Conservation (phyloP, 2,113 vertebrate genomes). For the Australoheros scitulus region DNA sequence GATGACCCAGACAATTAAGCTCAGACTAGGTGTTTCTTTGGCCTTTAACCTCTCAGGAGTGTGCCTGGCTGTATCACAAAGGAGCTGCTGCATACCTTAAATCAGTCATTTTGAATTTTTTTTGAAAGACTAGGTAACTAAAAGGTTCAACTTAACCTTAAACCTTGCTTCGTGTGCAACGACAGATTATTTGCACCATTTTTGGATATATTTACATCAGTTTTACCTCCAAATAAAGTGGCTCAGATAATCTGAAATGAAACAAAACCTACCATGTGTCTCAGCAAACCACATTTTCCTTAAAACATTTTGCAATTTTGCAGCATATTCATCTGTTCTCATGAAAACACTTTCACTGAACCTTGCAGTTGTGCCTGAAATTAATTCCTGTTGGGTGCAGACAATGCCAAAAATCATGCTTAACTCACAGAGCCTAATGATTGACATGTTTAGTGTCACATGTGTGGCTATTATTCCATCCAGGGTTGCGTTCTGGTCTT, state of each 20-base stretch:
- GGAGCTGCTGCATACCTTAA: not conserved
- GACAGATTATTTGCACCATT: not conserved
- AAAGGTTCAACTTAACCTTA: not conserved
- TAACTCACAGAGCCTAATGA: constrained; percentile 39
- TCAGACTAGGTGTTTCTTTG: constrained; percentile 7
- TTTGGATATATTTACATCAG: no score
- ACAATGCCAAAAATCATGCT: constrained; percentile 23
- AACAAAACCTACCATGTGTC: no score
- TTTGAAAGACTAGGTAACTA: not conserved
- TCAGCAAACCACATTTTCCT: not conserved
- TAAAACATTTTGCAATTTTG: not conserved
- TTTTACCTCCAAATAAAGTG: no score
- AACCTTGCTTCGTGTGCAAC: not conserved
- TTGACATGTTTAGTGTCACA: constrained; percentile 67
- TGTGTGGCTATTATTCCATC: constrained; percentile 55
- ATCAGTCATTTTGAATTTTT: not conserved
- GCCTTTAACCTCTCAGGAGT: constrained; percentile 7
- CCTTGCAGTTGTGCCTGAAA: not conserved
- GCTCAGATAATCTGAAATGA: no score
- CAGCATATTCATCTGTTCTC: not conserved
- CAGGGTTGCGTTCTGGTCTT: constrained; percentile 53
- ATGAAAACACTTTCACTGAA: constrained; percentile 13
- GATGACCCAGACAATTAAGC: constrained; percentile 20
- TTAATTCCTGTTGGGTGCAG: not conserved
- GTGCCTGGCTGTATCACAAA: not conserved